Evolutionary conservation across 2,113 vertebrate genomes (phyloP).

Genomic region (Gavialis gangeticus): DNA sequence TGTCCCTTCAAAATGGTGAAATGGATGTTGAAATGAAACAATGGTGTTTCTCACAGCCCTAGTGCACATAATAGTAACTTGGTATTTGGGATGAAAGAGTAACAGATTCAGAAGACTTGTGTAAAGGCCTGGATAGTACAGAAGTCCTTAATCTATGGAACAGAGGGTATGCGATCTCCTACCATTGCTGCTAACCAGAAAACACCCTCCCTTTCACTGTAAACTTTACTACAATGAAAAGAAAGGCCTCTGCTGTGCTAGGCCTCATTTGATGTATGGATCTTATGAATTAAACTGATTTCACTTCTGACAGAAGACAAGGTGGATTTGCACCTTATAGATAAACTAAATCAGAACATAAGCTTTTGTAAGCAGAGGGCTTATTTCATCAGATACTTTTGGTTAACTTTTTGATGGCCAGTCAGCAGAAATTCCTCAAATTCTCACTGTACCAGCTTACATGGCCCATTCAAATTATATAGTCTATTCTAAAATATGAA

Average conservation of each 20-base stretch:
- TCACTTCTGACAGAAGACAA: neutral
- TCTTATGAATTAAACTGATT: too few relatives aligned
- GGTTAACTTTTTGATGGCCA: too few relatives aligned
- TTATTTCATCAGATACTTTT: too few relatives aligned
- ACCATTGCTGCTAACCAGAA: neutral
- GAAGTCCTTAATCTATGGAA: neutral
- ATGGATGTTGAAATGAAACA: neutral
- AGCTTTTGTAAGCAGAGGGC: too few relatives aligned
- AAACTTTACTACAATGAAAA: neutral
- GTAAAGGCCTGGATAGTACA: neutral
- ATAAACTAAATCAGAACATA: too few relatives aligned
- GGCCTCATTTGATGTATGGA: neutral
- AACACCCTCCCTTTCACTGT: neutral
- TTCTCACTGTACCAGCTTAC: neutral
- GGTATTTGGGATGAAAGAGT: neutral
- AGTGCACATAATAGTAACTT: neutral
- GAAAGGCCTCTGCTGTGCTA: neutral
- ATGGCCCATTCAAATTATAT: neutral
- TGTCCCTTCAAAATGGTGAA: neutral
- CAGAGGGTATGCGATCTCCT: neutral
- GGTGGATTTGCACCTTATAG: too few relatives aligned
- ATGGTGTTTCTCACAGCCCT: neutral
- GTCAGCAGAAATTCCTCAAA: neutral
- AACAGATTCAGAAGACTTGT: neutral
- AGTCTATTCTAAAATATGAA: neutral